Evolutionary conservation across 2,797 vertebrate species (phyloP), one percentile per base, ranked within the genome.

Genomic region (Brachymystax lenok): DNA sequence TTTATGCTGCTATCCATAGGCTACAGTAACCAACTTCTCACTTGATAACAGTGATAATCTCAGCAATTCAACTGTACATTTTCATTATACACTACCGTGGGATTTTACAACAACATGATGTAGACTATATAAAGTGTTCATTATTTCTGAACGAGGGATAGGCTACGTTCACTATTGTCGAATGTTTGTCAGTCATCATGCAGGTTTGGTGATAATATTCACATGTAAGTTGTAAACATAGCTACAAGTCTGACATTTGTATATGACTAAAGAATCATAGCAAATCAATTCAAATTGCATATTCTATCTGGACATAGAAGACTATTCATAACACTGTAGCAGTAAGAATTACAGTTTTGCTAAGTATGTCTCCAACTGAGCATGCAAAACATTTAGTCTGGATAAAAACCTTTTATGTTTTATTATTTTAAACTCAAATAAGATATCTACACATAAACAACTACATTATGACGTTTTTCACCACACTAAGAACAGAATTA

Each of bases 391-490:
- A 3, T 46, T 46, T 46, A 46, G 40, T 46, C 40, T 46, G 40
- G 40, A 46, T 46, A 46, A 46, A 46, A 46, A 12, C 10, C 40
- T n/a, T 12, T 8, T 69, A 19, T 21, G 13, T 30, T 27, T 54
- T 12, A 3, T 21, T 54, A 50, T 70, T 88, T 46, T 46, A 46
- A 46, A 46, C 12, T 46, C 10, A 12, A 46, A 12, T 12, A 46
- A 2, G 12, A 46, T 46, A 12, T 46, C 10, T 46, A 46, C 40
- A 46, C 12, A 46, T 66, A 46, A 68, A 19, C 8, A 40, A 21
- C 35, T 3, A 21, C 5, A 68, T 68, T 87, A 79, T 87, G 85
- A 89, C 89, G 86, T 59, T 71, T 72, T 78, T 86, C 87, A 88
- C 2, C 40, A 46, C 12, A 46, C 3, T 46, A 46, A 46, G 40